phyloP scores from a whole-genome alignment of 2,797 vertebrate species.

The Forpus xanthops region DNA sequence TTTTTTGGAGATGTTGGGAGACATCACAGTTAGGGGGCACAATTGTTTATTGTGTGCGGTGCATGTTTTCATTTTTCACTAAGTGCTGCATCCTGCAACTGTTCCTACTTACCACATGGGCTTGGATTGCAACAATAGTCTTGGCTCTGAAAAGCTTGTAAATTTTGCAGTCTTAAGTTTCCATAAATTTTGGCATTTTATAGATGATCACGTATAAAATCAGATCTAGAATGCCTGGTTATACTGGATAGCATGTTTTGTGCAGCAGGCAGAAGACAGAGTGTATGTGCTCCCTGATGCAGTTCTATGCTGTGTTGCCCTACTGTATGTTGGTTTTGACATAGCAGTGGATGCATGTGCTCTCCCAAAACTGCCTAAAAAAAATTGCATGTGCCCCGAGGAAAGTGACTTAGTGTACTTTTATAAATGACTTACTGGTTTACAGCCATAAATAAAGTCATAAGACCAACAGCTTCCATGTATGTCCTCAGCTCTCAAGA shows the following conservation, averaged over 20 bases:
- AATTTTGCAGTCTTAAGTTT: not conserved
- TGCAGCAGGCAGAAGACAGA: not conserved
- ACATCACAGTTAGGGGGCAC: not conserved
- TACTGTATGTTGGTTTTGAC: not conserved
- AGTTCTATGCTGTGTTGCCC: not conserved
- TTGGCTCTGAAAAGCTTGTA: not conserved
- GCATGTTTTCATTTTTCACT: not conserved
- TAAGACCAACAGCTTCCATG: not conserved
- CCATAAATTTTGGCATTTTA: not conserved
- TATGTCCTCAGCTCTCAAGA: not conserved
- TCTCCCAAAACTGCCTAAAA: not conserved
- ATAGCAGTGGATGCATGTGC: rapidly evolving
- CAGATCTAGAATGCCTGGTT: not conserved
- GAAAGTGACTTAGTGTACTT: not conserved
- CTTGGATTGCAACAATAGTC: not conserved
- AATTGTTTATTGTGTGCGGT: not conserved
- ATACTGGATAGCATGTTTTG: not conserved
- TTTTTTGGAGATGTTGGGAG: not conserved
- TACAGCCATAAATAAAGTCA: not conserved
- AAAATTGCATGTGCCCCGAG: not conserved
- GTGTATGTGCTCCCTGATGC: rapidly evolving
- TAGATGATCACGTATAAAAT: not conserved
- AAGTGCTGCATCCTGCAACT: not conserved
- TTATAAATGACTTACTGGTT: not conserved
- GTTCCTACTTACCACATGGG: rapidly evolving